phyloP scores from a whole-genome alignment of 2,113 vertebrate species.

The Erythrocercus mccallii region DNA sequence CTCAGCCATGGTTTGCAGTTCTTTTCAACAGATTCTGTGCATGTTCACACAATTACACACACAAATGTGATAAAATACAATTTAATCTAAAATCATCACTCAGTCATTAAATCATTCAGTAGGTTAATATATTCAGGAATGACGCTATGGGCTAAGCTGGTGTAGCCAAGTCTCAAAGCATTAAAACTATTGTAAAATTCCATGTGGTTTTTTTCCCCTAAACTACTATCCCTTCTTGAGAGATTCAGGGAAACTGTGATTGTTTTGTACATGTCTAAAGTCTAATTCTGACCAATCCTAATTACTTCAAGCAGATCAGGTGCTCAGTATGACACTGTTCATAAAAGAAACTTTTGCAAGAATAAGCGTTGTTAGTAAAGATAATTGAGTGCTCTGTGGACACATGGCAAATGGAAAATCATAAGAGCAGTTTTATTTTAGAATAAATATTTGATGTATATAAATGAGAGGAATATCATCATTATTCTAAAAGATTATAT shows the following conservation, averaged over 20 bases:
- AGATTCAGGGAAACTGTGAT: not conserved
- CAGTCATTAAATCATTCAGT: constrained; percentile 54
- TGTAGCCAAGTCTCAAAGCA: constrained; percentile 18
- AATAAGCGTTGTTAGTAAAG: not conserved
- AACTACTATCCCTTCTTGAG: not conserved
- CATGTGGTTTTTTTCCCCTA: not conserved
- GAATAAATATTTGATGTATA: not conserved
- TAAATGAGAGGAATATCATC: not conserved
- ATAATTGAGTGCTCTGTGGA: not conserved
- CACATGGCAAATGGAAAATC: not conserved
- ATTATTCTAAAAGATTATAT: not conserved
- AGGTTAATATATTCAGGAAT: constrained; percentile 64
- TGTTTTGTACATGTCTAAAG: not conserved
- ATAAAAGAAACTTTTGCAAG: not conserved
- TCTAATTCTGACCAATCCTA: not conserved
- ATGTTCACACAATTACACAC: constrained; percentile 34
- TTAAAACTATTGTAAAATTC: constrained; percentile 48
- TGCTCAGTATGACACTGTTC: not conserved
- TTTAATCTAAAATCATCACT: constrained; percentile 61
- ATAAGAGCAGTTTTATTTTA: not conserved
- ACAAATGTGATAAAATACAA: constrained; percentile 33
- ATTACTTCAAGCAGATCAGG: not conserved
- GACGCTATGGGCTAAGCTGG: constrained; percentile 34
- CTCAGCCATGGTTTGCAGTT: constrained; percentile 8
- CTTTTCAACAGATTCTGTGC: not conserved